Evolutionary conservation across 2,113 vertebrate species (phyloP).

Genomic region (Carassius auratus): DNA sequence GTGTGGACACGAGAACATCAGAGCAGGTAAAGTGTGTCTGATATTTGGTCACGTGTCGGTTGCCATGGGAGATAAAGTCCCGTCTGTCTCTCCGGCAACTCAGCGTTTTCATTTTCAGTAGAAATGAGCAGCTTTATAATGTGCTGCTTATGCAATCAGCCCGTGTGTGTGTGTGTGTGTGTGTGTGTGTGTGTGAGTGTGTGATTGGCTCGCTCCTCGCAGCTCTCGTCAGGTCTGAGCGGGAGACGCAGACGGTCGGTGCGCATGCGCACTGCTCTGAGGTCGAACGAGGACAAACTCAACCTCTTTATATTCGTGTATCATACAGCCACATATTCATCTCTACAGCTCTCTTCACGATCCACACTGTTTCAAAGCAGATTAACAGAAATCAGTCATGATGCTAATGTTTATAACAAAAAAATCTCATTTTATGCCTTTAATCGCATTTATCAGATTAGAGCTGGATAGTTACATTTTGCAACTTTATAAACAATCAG

Average conservation of each 20-base stretch:
- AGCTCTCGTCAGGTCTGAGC: neutral
- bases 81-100: neutral
- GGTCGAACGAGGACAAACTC: neutral
- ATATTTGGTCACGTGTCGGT: neutral
- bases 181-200: neutral
- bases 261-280: neutral
- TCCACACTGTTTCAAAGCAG: neutral
- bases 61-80: neutral
- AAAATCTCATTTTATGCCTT: neutral
- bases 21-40: neutral
- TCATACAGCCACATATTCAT: neutral
- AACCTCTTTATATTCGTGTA: neutral
- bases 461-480: neutral
- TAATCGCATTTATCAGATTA: neutral
- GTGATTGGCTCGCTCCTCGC: neutral
- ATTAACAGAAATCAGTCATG: neutral
- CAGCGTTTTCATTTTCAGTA: neutral
- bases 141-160: neutral
- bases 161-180: neutral
- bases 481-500: no score
- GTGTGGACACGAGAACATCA: neutral
- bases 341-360: neutral
- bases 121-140: constrained; percentile 4
- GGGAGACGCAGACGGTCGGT: neutral
- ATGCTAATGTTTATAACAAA: neutral